These are phyloP conservation scores for Neotoxoptera formosana DNA, from an alignment of 1,140 invertebrate species.

Conservation along the genomic window DNA sequence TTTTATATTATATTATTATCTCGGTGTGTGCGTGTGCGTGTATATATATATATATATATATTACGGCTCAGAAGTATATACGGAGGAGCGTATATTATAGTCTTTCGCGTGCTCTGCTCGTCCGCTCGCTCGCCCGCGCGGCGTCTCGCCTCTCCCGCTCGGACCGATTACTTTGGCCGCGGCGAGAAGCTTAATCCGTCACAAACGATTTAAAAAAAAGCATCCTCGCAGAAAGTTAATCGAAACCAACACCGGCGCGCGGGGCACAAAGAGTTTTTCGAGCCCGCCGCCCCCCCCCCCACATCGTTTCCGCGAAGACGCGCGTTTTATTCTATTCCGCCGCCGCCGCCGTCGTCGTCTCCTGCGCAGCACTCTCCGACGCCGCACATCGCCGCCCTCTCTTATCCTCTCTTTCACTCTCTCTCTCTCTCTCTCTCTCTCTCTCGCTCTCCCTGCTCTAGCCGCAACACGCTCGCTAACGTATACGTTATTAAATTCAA, in stretches of 20 bases:
- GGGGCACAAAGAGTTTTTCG: neutral
- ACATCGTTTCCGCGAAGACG: neutral
- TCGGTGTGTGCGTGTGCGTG: neutral
- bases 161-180: slow-evolving; percentile 1
- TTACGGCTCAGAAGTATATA: no score
- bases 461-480: neutral
- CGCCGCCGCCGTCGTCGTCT: neutral
- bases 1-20: slow-evolving; percentile 12
- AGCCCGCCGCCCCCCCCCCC: neutral
- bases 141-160: neutral
- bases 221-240: slow-evolving; percentile 1
- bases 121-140: no score
- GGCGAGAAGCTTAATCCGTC: slow-evolving; percentile 5
- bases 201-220: slow-evolving; percentile 16
- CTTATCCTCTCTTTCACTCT: no score
- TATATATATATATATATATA: neutral
- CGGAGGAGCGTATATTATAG: no score
- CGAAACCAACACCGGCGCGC: neutral
- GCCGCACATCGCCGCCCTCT: no score
- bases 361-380: neutral
- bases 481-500: slow-evolving; percentile 45
- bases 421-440: neutral
- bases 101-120: neutral
- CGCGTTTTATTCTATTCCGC: slow-evolving; percentile 6
- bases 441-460: neutral